Evolutionary conservation across 1,140 invertebrate species (phyloP), one percentile per base, ranked within the genome.

Genomic region (Philopotamus ludificatus): DNA sequence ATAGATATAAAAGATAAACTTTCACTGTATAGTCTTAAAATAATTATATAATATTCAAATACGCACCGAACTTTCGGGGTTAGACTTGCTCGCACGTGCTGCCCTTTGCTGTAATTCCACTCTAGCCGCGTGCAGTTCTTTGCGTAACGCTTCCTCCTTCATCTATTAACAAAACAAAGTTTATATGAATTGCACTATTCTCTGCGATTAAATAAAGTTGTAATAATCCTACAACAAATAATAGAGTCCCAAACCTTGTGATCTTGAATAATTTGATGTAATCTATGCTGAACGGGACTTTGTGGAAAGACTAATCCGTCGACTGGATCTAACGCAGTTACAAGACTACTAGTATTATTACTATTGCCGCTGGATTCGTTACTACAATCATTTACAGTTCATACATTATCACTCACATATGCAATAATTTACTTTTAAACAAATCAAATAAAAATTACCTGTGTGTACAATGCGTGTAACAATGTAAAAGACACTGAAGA

Each of bases 261-360:
- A 68, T 91, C 87, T 23, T 85, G 77, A 67, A 91, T 87, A 65
- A 94, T 90, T 74, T 93, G 89, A 74, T 87, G 85, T 67, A 95
- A 78, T 65, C 92, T 77, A 72, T 87, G 84, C 74, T 94, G 92
- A 66, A 91, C 80, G 60, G 91, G 87, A 74, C 91, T 92, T 68
- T 86, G 82, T 65, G 90, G 84, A 55, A 89, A 85, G 41, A 89
- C 85, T 67, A 95, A 80, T 49, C 93, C 93, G 79, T 95, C 93
- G n/a, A 89, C 74, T 63, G 77, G 72, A 53, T 82, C 81, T 15
- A 77, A 66, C 26, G 60, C 54, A 44, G 63, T 49, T 18, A 49
- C 63, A 23, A 50, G 51, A 50, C 55, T 54, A 18, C 3, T 22
- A 1, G n/a, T 15, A 10, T 2, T 47, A 55, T 54, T 44, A 39